Evolutionary conservation across 1,140 invertebrate genomes (phyloP), one percentile per base, ranked within the genome.

Genomic region (Pissodes strobi): DNA sequence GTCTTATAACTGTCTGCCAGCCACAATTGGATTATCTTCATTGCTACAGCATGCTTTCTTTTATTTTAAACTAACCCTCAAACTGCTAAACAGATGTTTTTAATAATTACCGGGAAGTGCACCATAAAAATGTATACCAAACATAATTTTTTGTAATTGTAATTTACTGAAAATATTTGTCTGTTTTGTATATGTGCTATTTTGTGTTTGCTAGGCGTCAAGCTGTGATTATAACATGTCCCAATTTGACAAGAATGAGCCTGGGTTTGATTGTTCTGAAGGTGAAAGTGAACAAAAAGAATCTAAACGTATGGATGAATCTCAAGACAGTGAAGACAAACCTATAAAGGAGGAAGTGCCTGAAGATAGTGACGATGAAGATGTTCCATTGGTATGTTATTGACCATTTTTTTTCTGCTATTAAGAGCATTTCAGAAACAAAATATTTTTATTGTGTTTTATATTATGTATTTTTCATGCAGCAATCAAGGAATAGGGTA

Each of bases 341-440:
- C 64, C 76, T 61, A 70, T 81, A 75, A 79, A 82, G 41, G 76
- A 81, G 48, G 80, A 82, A 25, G 79, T 66, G 79, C 62, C 30
- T 23, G 72, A 69, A 43, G 79, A 82, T 34, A 72, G 69, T 38
- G 79, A 86, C 9, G 85, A 84, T 69, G 89, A 93, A 78, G 91
- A 94, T 80, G 76, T 87, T 43, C 91, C 92, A 62, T 78, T 92
- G 82, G 89, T 91, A 82, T n/a, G n/a, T n/a, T n/a, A n/a, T n/a
- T n/a, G n/a, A n/a, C n/a, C n/a, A n/a, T n/a, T n/a, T n/a, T n/a
- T n/a, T n/a, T n/a, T n/a, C n/a, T n/a, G n/a, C n/a, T n/a, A n/a
- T n/a, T n/a, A n/a, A n/a, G n/a, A n/a, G n/a, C n/a, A n/a, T n/a
- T n/a, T n/a, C n/a, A 17, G n/a, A 25, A 27, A 27, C n/a, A 8